Evolutionary conservation across 2,888 invertebrate genomes (phyloP), one percentile per base, ranked within the genome.

Genomic region (Drosophila infuscata): DNA sequence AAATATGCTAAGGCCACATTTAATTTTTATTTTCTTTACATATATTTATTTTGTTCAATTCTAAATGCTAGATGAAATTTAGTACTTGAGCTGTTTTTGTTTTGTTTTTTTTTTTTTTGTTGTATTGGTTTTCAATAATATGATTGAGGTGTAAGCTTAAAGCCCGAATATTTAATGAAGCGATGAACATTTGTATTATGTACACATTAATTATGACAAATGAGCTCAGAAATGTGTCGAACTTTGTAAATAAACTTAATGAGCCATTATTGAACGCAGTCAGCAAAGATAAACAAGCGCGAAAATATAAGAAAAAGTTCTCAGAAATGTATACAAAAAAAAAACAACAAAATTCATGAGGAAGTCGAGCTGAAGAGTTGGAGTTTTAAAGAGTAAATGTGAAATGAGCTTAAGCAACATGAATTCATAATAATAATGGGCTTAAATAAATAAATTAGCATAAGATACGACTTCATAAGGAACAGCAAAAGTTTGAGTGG

Each of bases 1-100:
- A 81, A 88, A 81, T 74, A 81, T 89, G 75, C 89, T 88, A 88
- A 88, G 87, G 87, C 87, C 87, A 88, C 87, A 80, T 88, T 88
- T 76, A 85, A 88, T 86, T 30, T 57, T 71, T 83, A 70, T 84
- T 35, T 67, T 57, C 57, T 72, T 73, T 73, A 59, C 56, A 56
- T 51, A 59, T 61, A 64, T 63, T 46, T 54, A 30, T 30, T 29
- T 2, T 11, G 15, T 8, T 46, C 3, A 66, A 59, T 41, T 61
- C 68, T 72, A 68, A 68, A 71, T 57, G 59, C 74, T 74, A 61
- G 64, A 62, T 53, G 64, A 64, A 69, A 65, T 74, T 56, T 60
- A 52, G 30, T 59, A 57, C 60, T 72, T 76, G 80, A 79, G 76
- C 76, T 54, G 59, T 33, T 67, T 66, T 11, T 51, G 35, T 48